A percentile compares a stretch with the other conserved stretches of the same genome.
Conservation (phyloP, 2,888 invertebrate species). For the Smittia aterrima region DNA sequence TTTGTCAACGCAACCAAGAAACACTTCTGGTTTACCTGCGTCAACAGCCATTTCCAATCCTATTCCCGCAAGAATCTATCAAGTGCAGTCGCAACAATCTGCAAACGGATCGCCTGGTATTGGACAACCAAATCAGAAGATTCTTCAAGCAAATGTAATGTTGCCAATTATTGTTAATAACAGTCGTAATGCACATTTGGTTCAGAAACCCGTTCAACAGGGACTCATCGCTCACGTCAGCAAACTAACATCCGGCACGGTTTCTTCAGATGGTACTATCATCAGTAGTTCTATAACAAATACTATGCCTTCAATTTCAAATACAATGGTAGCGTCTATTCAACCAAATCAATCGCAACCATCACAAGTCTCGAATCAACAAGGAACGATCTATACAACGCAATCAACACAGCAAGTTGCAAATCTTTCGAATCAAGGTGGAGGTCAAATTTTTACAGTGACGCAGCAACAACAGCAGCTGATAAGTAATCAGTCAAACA, state of each 20-base stretch:
- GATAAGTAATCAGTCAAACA: neutral
- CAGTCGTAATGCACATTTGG: conserved; percentile 3
- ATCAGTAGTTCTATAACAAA: conserved; percentile 32
- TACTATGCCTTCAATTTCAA: conserved; percentile 21
- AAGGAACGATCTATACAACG: conserved; percentile 9
- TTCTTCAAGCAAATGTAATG: conserved; percentile 51
- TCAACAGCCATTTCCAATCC: conserved; percentile 48
- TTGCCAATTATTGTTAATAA: conserved; percentile 52
- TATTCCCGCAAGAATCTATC: conserved; percentile 51
- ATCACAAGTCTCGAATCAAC: conserved; percentile 6
- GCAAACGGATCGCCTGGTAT: conserved; percentile 50
- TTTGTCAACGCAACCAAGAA: conserved; percentile 44
- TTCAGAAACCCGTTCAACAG: conserved; percentile 25
- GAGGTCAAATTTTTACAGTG: conserved; percentile 36
- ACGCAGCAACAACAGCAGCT: conserved; percentile 34
- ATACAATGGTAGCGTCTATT: conserved; percentile 36
- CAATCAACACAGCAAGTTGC: conserved; percentile 26
- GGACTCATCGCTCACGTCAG: conserved; percentile 39
- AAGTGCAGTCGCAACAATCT: conserved; percentile 51
- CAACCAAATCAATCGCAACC: conserved; percentile 22
- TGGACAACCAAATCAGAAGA: conserved; percentile 48
- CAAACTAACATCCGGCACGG: conserved; percentile 13
- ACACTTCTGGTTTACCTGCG: conserved; percentile 44
- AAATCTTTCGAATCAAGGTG: conserved; percentile 15
- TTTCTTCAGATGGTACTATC: conserved; percentile 20